Conservation (phyloP, 2,888 invertebrate species). For the Selenia dentaria region DNA sequence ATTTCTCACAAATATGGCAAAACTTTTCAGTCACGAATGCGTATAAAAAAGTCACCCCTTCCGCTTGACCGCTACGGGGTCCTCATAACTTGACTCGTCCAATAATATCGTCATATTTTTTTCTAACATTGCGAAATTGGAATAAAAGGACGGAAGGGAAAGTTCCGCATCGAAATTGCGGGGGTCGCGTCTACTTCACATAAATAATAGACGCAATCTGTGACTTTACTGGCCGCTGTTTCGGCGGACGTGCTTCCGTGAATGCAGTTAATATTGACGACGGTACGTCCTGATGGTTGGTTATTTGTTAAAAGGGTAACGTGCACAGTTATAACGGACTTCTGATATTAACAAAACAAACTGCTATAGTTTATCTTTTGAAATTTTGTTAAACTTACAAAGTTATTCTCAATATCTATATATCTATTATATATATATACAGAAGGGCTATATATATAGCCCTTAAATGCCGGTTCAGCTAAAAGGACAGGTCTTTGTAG, state of each 20-base stretch:
- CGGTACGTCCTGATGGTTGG: constrained; percentile 23
- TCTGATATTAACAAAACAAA: too few species aligned
- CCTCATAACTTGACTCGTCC: constrained; percentile 68
- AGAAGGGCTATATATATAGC: too few species aligned
- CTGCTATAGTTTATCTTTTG: too few species aligned
- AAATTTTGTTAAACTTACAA: too few species aligned
- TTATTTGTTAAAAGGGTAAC: constrained; percentile 9
- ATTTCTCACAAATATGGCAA: constrained; percentile 21
- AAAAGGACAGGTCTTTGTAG: too few species aligned
- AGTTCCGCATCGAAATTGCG: constrained; percentile 72
- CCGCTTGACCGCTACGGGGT: constrained; percentile 66
- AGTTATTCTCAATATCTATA: too few species aligned
- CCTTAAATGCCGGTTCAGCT: too few species aligned
- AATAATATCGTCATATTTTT: constrained; percentile 83
- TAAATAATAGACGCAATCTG: constrained; percentile 82
- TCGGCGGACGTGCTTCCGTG: constrained; percentile 35
- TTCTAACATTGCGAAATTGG: constrained; percentile 78
- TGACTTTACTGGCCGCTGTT: constrained; percentile 43
- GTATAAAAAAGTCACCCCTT: constrained; percentile 63
- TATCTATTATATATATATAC: too few species aligned
- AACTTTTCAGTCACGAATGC: constrained; percentile 34
- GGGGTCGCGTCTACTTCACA: constrained; percentile 66
- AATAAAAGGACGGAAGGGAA: constrained; percentile 73
- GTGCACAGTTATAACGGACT: background rate
- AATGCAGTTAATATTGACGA: constrained; percentile 36